Conservation (phyloP, 2,888 invertebrate species). For the Phania funesta region DNA sequence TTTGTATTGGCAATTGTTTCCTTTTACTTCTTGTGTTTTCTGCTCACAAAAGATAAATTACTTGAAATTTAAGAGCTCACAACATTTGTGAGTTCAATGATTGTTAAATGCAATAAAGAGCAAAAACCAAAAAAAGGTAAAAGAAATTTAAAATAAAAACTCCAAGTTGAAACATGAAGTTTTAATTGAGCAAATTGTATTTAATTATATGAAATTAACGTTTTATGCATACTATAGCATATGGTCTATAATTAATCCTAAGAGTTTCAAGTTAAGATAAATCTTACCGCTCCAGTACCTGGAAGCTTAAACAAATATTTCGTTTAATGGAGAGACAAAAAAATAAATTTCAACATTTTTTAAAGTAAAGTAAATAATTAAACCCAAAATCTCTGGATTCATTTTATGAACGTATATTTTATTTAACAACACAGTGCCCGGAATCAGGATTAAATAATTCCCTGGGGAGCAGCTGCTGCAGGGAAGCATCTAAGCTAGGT, state of each 20-base stretch:
- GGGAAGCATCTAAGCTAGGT: no score
- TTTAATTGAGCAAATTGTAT: slow-evolving; percentile 70
- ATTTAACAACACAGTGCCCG: neutral
- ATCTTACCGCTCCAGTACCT: neutral
- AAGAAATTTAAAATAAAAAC: slow-evolving; percentile 30
- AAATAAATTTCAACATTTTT: slow-evolving; percentile 18
- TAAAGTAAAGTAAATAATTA: slow-evolving; percentile 11
- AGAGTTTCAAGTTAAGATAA: slow-evolving; percentile 2
- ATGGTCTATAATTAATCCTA: slow-evolving; percentile 55
- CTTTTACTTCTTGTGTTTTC: slow-evolving; percentile 26
- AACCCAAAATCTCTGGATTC: neutral
- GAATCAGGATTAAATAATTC: no score
- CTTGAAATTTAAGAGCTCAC: slow-evolving; percentile 34
- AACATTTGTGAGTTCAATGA: slow-evolving; percentile 21
- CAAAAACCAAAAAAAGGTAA: neutral
- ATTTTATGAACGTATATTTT: neutral
- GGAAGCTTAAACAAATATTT: slow-evolving; percentile 36
- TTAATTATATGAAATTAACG: slow-evolving; percentile 65
- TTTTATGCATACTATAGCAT: slow-evolving; percentile 29
- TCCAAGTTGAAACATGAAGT: slow-evolving; percentile 56
- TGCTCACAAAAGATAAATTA: slow-evolving; percentile 24
- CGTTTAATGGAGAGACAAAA: neutral
- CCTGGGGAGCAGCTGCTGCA: no score
- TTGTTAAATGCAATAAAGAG: slow-evolving; percentile 2
- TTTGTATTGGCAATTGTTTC: slow-evolving; percentile 47